Percentiles rank a stretch among this genome's conserved stretches.
Conservation (phyloP, 2,113 vertebrate species). For the Suricata suricatta region DNA sequence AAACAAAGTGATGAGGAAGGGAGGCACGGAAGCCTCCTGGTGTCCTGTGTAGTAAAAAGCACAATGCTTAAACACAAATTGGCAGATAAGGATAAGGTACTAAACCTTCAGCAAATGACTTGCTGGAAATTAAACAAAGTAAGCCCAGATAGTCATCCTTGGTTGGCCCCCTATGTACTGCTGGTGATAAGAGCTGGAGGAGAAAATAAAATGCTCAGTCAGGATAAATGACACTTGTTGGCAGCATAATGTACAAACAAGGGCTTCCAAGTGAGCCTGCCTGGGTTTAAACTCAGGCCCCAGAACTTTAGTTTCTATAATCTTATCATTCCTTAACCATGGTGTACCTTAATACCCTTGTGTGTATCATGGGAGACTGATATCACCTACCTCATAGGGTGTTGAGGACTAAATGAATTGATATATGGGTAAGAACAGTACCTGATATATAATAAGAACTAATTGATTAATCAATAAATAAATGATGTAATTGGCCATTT, state of each 20-base stretch:
- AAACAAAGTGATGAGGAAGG: neutral
- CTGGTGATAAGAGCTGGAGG: neutral
- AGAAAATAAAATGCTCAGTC: neutral
- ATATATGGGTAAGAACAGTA: neutral
- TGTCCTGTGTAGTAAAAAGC: neutral
- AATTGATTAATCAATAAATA: neutral
- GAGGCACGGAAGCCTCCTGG: neutral
- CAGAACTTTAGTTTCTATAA: neutral
- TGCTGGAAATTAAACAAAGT: conserved; percentile 22
- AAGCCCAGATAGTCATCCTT: neutral
- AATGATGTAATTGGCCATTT: neutral
- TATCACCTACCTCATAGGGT: neutral
- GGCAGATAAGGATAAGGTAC: neutral
- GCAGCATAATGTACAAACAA: neutral
- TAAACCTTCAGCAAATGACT: neutral
- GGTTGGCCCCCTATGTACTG: neutral
- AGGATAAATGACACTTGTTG: neutral
- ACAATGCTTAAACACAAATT: neutral
- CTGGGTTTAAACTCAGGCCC: neutral
- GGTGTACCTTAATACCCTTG: neutral
- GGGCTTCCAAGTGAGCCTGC: neutral
- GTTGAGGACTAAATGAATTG: neutral
- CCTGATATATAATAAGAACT: neutral
- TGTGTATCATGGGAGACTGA: neutral
- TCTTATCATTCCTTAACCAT: neutral